Conservation (phyloP, 2,797 vertebrate genomes). For the Enteromius viviparus region DNA sequence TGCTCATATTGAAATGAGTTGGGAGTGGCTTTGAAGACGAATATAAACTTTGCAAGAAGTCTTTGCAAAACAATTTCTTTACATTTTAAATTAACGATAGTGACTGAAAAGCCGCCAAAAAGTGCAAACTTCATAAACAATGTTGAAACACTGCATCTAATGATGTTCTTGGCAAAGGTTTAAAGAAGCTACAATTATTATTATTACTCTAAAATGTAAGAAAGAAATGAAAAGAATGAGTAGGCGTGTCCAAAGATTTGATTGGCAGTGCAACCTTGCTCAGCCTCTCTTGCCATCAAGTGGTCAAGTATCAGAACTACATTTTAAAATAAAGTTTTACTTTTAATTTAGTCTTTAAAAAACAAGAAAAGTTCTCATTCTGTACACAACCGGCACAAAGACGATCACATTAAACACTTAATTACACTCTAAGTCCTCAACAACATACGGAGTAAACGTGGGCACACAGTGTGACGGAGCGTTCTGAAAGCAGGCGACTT, state of each 20-base stretch:
- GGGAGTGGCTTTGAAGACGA: neutral
- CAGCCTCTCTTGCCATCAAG: conserved; percentile 63
- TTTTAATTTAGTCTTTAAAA: conserved; percentile 21
- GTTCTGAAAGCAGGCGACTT: neutral
- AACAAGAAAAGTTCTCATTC: conserved; percentile 7
- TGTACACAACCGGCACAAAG: neutral
- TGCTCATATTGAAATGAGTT: neutral
- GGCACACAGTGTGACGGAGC: conserved; percentile 33
- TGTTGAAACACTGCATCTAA: neutral
- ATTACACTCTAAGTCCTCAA: conserved; percentile 45
- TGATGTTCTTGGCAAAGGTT: neutral
- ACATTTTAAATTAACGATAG: neutral
- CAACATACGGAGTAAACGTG: conserved; percentile 14
- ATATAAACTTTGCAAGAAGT: neutral
- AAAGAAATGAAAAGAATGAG: neutral
- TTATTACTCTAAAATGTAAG: neutral
- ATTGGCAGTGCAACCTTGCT: neutral
- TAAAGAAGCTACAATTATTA: neutral
- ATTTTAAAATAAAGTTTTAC: conserved; percentile 16
- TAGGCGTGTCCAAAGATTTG: neutral
- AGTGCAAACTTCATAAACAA: neutral
- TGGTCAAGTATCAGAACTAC: conserved; percentile 56
- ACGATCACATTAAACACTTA: conserved; percentile 47
- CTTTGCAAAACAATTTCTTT: neutral
- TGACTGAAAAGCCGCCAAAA: conserved; percentile 4